A percentile compares a stretch with the other conserved stretches of the same genome.
Conservation (phyloP, 2,113 vertebrate species). For the Neofelis nebulosa region DNA sequence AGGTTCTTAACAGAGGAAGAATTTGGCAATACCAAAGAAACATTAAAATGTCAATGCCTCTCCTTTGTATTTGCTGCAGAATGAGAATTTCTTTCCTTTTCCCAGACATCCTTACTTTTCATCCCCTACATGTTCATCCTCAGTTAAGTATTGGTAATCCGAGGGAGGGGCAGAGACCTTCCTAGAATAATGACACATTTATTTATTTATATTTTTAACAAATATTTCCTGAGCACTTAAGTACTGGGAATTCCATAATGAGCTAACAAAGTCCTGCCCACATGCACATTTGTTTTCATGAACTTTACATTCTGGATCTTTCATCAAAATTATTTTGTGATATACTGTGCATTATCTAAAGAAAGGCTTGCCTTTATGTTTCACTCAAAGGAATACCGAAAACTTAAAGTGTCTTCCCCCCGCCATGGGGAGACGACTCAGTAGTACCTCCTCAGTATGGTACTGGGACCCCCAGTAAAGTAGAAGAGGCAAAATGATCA, state of each 20-base stretch:
- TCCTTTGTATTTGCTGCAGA: neutral
- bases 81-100: neutral
- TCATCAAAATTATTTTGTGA: neutral
- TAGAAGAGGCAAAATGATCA: neutral
- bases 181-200: neutral
- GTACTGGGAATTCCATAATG: neutral
- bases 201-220: neutral
- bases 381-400: neutral
- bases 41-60: neutral
- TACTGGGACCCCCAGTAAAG: neutral
- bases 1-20: neutral
- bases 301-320: neutral
- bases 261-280: neutral
- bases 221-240: neutral
- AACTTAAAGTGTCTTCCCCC: neutral
- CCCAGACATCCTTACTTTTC: neutral
- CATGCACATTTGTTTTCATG: neutral
- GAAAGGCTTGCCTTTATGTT: neutral
- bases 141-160: neutral
- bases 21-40: neutral
- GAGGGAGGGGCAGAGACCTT: neutral
- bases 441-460: neutral
- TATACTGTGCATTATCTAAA: neutral
- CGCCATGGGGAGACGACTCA: rapidly evolving
- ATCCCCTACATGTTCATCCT: neutral